Percentiles rank a stretch among this genome's conserved stretches.
phyloP scores from a whole-genome alignment of 2,113 vertebrate species.

The Grus americana region DNA sequence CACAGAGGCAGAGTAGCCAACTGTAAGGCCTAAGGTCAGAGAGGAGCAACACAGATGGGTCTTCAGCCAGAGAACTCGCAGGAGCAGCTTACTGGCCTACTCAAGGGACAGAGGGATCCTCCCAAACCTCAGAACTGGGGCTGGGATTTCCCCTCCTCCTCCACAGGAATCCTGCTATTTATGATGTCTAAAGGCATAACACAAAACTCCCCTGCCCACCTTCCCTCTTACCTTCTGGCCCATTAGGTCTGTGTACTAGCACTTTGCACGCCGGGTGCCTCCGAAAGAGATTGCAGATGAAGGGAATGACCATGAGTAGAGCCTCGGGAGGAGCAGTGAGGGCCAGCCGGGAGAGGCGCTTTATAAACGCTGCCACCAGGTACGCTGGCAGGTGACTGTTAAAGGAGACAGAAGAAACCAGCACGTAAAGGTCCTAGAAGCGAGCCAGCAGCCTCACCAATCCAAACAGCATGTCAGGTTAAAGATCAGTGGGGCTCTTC shows the following conservation, averaged over 20 bases:
- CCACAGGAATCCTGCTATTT: background rate
- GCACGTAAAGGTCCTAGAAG: background rate
- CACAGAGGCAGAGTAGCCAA: background rate
- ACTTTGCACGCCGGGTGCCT: slow-evolving; percentile 88
- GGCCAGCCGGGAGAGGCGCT: slow-evolving; percentile 88
- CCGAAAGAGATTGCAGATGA: slow-evolving; percentile 92
- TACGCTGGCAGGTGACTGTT: slow-evolving; percentile 90
- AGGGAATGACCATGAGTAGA: slow-evolving; percentile 88
- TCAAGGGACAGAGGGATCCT: background rate
- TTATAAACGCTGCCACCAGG: slow-evolving; percentile 91
- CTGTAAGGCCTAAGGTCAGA: background rate
- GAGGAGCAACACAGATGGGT: background rate
- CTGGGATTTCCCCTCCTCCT: background rate
- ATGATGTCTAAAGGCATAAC: accelerated
- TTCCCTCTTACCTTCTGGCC: slow-evolving; percentile 12
- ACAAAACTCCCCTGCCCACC: no score
- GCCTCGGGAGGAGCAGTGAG: slow-evolving; percentile 87
- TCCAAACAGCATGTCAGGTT: accelerated
- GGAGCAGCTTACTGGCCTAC: background rate
- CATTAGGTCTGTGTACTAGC: slow-evolving; percentile 84
- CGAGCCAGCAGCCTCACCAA: background rate
- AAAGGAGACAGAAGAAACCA: background rate
- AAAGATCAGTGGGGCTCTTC: background rate
- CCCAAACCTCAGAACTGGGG: background rate
- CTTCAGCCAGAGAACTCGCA: background rate